phyloP scores from a whole-genome alignment of 2,797 vertebrate genomes.

The Ataeniobius toweri region DNA sequence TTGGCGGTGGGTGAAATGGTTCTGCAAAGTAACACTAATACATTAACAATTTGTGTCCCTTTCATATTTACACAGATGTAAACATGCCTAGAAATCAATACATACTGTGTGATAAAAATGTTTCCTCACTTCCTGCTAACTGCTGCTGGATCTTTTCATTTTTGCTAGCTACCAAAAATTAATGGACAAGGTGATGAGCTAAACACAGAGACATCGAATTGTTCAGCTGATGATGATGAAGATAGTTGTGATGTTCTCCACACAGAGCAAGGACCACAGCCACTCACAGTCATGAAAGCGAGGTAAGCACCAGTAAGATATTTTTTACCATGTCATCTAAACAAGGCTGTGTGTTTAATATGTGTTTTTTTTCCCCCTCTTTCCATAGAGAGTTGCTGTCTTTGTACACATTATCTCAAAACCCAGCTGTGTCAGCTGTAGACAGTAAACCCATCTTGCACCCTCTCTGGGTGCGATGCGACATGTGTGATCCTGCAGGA shows the following conservation, averaged over 20 bases:
- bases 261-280: slow-evolving; percentile 68
- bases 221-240: slow-evolving; percentile 36
- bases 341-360: not conserved
- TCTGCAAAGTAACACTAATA: not conserved
- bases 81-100: not conserved
- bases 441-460: slow-evolving; percentile 73
- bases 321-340: not conserved
- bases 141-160: slow-evolving; percentile 8
- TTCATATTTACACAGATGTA: not conserved
- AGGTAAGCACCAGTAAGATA: slow-evolving; percentile 76
- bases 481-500: slow-evolving; percentile 84
- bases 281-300: slow-evolving; percentile 86
- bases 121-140: not conserved
- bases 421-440: slow-evolving; percentile 78
- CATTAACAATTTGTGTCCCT: not conserved
- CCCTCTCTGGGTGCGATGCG: slow-evolving; percentile 92
- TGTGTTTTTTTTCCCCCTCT: not conserved
- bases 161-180: slow-evolving; percentile 72
- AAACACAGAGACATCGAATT: slow-evolving; percentile 57
- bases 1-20: not conserved
- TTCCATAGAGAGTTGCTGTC: slow-evolving; percentile 88
- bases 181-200: slow-evolving; percentile 60
- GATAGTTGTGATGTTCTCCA: slow-evolving; percentile 37
- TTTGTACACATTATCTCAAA: slow-evolving; percentile 88
- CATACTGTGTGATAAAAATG: not conserved